Base-by-base conservation (phyloP, 1,140 invertebrate species). In the Brachionus sp. region DNA sequence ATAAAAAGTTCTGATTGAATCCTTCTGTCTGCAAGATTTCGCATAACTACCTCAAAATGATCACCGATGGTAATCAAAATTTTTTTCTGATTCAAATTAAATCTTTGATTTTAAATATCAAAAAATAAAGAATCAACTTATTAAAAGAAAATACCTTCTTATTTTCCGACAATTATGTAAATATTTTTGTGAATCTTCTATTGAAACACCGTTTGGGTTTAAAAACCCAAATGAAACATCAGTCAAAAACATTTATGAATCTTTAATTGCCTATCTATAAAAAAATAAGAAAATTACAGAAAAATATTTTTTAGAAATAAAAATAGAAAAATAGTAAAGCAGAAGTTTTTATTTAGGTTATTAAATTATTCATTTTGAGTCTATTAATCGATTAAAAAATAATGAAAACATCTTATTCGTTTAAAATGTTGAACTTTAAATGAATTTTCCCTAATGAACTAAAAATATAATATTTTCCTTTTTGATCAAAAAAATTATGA, bases 31-130 rank as follows among this genome's bases (percentile, higher is more conserved):
- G 66, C 66, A 37, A 37, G 66, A 70, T 16, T 70, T 70, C n/a
- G 29, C 29, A 70, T 33, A 6, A 70, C 66, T 16, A 70, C 66
- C 35, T 70, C 35, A 70, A 70, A 39, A 37, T 70, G 66, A 37
- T 70, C 66, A 70, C 66, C 66, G 33, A 70, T 70, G 29, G 66
- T 37, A 70, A 70, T 37, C 35, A 70, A 37, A 70, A 70, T 70
- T 37, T 70, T 70, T 70, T 70, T 70, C n/a, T 70, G 33, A 70
- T 70, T 70, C 16, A 70, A 37, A 70, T 70, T 70, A 33, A 37
- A 70, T 37, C 66, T 70, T 39, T 70, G 29, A 70, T 37, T 37
- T 70, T 70, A 37, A 70, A 37, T 37, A 70, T 37, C n/a, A 70
- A 37, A 37, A 37, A 70, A 16, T 16, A 19, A 37, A 37, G 6